Percentiles rank a stretch among this genome's conserved stretches.
phyloP scores from a whole-genome alignment of 2,888 invertebrate genomes.

The Frankliniella fusca region DNA sequence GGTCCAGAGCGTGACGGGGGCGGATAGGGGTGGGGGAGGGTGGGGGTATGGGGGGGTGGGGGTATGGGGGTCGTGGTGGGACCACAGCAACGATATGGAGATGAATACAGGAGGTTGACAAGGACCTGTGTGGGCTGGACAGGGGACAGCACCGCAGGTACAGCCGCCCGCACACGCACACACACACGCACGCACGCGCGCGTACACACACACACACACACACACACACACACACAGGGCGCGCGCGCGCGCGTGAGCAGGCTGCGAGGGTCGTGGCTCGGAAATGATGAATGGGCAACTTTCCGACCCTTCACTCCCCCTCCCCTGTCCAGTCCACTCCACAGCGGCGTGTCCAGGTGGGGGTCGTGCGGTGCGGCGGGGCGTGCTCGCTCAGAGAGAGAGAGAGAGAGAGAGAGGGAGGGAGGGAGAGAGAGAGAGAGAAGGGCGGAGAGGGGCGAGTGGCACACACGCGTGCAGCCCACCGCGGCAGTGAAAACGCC shows the following conservation, averaged over 20 bases:
- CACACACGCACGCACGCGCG: no score
- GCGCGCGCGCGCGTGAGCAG: not conserved
- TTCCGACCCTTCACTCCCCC: not conserved
- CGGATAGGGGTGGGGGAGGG: no score
- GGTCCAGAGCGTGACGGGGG: no score
- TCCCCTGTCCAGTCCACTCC: not conserved
- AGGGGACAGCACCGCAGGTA: not conserved
- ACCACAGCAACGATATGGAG: not conserved
- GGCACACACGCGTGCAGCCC: no score
- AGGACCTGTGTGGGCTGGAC: not conserved
- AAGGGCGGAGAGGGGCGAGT: no score
- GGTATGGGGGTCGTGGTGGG: no score
- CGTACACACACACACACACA: no score
- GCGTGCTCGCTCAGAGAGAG: not conserved
- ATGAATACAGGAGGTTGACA: not conserved
- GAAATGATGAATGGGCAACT: constrained; percentile 17
- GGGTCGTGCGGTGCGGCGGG: not conserved
- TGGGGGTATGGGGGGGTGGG: no score
- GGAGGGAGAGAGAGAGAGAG: no score
- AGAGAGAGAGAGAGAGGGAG: no score
- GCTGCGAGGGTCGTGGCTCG: not conserved
- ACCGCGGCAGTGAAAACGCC: no score
- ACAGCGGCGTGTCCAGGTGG: not conserved
- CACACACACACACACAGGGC: not conserved
- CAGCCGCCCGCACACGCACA: not conserved